These are phyloP conservation scores for Lepidocolaptes lacrymiger DNA, from an alignment of 2,797 vertebrate genomes.

Conservation along the genomic window DNA sequence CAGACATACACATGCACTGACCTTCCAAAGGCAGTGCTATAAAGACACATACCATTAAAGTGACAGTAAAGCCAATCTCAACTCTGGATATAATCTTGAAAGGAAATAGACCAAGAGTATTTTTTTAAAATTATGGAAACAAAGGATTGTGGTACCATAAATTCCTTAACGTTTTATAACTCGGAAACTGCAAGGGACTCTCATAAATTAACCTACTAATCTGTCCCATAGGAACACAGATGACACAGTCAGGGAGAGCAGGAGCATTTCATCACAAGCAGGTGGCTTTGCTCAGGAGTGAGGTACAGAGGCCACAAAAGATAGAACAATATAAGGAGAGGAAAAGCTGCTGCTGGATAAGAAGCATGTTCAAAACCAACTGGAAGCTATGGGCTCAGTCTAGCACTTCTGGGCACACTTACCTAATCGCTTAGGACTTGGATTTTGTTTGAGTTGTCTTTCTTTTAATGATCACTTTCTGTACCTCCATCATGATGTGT, in stretches of 20 bases:
- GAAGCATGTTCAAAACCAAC: neutral
- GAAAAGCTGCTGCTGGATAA: neutral
- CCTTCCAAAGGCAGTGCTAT: neutral
- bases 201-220: conserved; percentile 23
- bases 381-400: neutral
- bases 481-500: neutral
- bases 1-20: neutral
- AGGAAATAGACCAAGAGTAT: conserved; percentile 13
- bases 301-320: neutral
- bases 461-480: neutral
- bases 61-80: neutral
- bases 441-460: neutral
- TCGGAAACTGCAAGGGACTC: neutral
- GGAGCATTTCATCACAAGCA: neutral
- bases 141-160: neutral
- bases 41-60: neutral
- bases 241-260: neutral
- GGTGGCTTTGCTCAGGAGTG: neutral
- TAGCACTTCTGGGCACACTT: neutral
- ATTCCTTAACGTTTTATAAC: neutral
- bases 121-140: neutral
- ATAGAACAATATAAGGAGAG: neutral
- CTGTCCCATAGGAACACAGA: neutral
- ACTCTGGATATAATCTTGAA: conserved; percentile 13
- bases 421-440: neutral